A percentile compares a stretch with the other conserved stretches of the same genome.
phyloP scores from a whole-genome alignment of 2,797 vertebrate species.

The Onychomys leucogaster region DNA sequence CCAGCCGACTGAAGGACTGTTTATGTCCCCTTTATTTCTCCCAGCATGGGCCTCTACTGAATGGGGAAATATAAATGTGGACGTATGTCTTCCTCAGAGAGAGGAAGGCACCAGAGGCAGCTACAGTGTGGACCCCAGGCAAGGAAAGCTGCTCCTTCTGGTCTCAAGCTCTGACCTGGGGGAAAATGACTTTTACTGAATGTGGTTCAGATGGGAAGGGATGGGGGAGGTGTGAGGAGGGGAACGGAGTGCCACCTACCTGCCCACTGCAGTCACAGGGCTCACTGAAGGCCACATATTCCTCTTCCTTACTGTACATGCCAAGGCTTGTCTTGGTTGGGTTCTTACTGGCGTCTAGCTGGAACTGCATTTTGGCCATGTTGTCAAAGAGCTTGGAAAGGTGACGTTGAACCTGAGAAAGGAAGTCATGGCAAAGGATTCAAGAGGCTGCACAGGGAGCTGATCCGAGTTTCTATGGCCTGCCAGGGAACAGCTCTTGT shows the following conservation, averaged over 20 bases:
- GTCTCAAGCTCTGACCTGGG: background rate
- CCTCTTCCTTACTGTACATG: conserved; percentile 97
- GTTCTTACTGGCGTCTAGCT: conserved; percentile 88
- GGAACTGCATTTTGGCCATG: conserved; percentile 93
- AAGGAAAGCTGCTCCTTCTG: background rate
- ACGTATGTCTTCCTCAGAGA: background rate
- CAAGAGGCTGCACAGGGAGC: background rate
- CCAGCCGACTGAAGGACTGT: background rate
- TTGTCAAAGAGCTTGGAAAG: conserved; percentile 98
- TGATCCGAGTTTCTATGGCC: background rate
- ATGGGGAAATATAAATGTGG: background rate
- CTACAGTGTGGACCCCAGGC: background rate
- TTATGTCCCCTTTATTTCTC: conserved; percentile 29
- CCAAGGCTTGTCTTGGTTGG: conserved; percentile 91
- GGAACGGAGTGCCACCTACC: conserved; percentile 85
- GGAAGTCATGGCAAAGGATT: background rate
- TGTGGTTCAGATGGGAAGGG: background rate
- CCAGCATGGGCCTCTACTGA: background rate
- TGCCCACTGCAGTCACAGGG: conserved; percentile 95
- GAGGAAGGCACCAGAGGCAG: background rate
- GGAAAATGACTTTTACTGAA: background rate
- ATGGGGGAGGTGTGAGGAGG: background rate
- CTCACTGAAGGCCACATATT: conserved; percentile 94
- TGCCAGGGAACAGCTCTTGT: background rate
- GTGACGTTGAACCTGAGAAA: conserved; percentile 94